Evolutionary conservation across 2,797 vertebrate species (phyloP), one percentile per base, ranked within the genome.

Genomic region (Myotis myotis): DNA sequence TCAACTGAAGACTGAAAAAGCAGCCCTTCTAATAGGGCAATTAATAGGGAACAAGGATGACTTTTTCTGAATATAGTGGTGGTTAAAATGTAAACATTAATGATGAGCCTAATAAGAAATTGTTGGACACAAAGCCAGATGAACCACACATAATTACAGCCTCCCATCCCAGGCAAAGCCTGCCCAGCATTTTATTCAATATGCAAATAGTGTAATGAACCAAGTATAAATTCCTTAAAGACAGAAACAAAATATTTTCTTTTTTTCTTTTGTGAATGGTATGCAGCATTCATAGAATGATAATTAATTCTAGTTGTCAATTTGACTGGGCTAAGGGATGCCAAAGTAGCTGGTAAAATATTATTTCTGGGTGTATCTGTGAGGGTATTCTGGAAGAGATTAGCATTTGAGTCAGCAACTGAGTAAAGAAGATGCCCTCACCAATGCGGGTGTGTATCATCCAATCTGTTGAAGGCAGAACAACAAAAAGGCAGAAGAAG

Each of bases 1-100:
- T 44, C 20, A 87, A 49, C 8, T 68, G 19, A 38, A 75, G 53
- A 57, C 9, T 57, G 19, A 81, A 95, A 96, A 86, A 11, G 8
- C 19, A 25, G 13, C 3, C 20, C 17, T 87, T 47, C 1, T 83
- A 74, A 47, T 11, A 87, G 3, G 20, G 17, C 16, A 89, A 71
- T 79, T 68, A 76, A 68, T 15, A 72, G 13, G n/a, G 28, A 86
- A 38, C 28, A 74, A 95, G 41, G n/a, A 74, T 83, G 30, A 66
- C 23, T 44, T 53, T 94, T 87, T 81, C 74, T 95, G 36, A 94
- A 72, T 13, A 49, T 13, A 25, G 36, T 60, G 25, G 57, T 53
- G 88, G 62, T 86, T 66, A 81, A 87, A 87, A 95, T 74, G 55
- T 28, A 76, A 68, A 36, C n/a, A 70, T 57, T 60, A 75, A 64